Base-by-base conservation (phyloP, 2,113 vertebrate species). In the Tetrao urogallus region DNA sequence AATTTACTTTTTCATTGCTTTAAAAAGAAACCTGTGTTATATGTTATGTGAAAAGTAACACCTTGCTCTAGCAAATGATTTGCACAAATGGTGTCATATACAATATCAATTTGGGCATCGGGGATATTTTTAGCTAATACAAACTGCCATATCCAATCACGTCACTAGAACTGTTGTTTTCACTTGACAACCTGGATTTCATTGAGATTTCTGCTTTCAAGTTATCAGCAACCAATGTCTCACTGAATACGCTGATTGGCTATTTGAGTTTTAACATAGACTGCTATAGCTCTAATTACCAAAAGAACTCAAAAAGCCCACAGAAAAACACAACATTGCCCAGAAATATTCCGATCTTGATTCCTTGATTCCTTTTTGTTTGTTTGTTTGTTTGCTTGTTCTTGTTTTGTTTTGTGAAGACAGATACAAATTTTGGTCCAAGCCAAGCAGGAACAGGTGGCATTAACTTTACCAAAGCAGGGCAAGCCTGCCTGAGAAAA, bases 41-140 rank as follows among this genome's bases (percentile, higher is more conserved):
- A n/a, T 9, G 6, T 85, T 65, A 58, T 20, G 20, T 78, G 66
- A 75, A 36, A 81, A 92, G 75, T 42, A 82, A 30, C 21, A 71
- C 17, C 25, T 60, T 74, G 32, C 24, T 79, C 50, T 74, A 85
- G 47, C 21, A 84, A 86, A 80, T 38, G 0, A 21, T 61, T 89
- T 94, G 77, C 58, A 4, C 30, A 74, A 48, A 8, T 32, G n/a
- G 10, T 66, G 56, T 30, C 25, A 20, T 61, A 19, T 65, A 16
- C 3, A 19, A 73, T 47, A 58, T 15, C 8, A 34, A 10, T 0
- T 0, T 6, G 6, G 50, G 8, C 19, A 20, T 64, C 7, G 17
- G 27, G 20, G 14, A 36, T 69, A 73, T 56, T 83, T 28, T 61
- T 57, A 89, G 40, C 28, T 81, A 61, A 70, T 28, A n/a, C 8